Percentiles rank a stretch among this genome's conserved stretches.
Evolutionary conservation across 2,888 invertebrate genomes (phyloP).

Genomic region (Lasioglossum malachurum): DNA sequence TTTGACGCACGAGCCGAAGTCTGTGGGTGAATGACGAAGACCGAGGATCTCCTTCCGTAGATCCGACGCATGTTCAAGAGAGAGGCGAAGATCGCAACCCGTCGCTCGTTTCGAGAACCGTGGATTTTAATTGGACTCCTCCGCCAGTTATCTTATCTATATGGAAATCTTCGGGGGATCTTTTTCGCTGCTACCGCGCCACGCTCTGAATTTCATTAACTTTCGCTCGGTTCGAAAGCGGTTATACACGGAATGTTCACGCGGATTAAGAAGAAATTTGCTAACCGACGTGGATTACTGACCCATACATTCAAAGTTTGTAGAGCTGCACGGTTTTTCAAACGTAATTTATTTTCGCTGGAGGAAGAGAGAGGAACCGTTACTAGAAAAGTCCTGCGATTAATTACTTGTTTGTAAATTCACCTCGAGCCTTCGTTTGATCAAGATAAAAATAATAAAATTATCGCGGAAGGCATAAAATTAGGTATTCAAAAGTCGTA

Average conservation of each 20-base stretch:
- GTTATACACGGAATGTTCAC: background rate
- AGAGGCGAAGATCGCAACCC: constrained; percentile 34
- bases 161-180: constrained; percentile 12
- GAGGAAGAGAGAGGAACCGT: too few species aligned
- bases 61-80: constrained; percentile 58
- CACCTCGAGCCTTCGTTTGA: background rate
- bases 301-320: background rate
- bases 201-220: background rate
- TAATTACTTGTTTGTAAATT: background rate
- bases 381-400: background rate
- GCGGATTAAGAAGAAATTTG: background rate
- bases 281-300: background rate
- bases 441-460: background rate
- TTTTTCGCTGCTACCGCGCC: background rate
- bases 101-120: constrained; percentile 32
- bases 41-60: constrained; percentile 38
- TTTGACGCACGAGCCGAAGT: background rate
- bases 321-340: background rate
- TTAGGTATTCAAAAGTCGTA: background rate
- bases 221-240: constrained; percentile 10
- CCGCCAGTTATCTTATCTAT: background rate
- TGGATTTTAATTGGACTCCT: background rate
- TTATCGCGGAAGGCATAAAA: background rate
- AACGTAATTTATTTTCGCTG: background rate
- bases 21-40: constrained; percentile 17